phyloP scores from a whole-genome alignment of 2,113 vertebrate genomes.

The Cheilinus undulatus region DNA sequence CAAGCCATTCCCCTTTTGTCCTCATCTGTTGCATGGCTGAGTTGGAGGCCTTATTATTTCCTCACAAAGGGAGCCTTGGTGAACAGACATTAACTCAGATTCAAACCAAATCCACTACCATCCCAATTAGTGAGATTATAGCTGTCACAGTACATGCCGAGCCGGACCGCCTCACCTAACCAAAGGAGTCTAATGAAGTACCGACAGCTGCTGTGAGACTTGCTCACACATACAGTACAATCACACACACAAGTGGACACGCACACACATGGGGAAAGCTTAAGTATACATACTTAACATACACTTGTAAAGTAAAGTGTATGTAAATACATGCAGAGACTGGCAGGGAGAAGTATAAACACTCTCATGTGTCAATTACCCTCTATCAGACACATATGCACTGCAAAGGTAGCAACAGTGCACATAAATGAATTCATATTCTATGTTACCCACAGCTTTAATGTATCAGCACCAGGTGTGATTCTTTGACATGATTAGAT shows the following conservation, averaged over 20 bases:
- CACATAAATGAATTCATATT: background rate
- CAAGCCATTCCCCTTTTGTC: constrained; percentile 61
- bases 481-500: constrained; percentile 59
- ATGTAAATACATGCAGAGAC: constrained; percentile 1
- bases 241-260: constrained; percentile 9
- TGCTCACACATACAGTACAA: constrained; percentile 4
- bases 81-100: constrained; percentile 69
- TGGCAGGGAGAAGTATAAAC: background rate
- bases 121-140: constrained; percentile 78
- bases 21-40: constrained; percentile 65
- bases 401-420: background rate
- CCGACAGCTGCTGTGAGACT: constrained; percentile 41
- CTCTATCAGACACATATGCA: background rate
- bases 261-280: background rate
- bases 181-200: constrained; percentile 65
- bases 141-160: constrained; percentile 58
- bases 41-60: constrained; percentile 76
- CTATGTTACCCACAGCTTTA: constrained; percentile 7
- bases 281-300: constrained; percentile 1
- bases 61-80: constrained; percentile 59
- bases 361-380: constrained; percentile 1
- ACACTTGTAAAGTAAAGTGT: background rate
- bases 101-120: constrained; percentile 71
- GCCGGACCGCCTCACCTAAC: constrained; percentile 60
- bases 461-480: constrained; percentile 26